These are phyloP conservation scores for Poeciliopsis turneri DNA, from an alignment of 2,797 vertebrate species.

Conservation along the genomic window DNA sequence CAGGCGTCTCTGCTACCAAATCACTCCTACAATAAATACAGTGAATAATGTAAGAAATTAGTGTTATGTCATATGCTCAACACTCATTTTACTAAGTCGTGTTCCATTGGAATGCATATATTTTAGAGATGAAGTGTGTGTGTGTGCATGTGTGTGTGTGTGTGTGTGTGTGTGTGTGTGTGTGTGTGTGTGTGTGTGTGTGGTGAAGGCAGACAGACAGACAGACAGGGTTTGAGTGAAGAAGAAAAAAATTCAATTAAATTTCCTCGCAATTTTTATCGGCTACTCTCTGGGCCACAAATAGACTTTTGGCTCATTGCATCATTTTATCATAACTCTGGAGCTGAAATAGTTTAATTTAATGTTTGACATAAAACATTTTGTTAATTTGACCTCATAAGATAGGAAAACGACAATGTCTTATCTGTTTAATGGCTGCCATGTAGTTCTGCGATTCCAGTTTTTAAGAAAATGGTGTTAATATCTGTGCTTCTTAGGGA, in stretches of 20 bases:
- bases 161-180: background rate
- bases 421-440: constrained; percentile 61
- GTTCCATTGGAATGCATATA: constrained; percentile 35
- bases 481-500: constrained; percentile 48
- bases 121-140: constrained; percentile 16
- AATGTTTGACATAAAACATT: constrained; percentile 49
- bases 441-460: constrained; percentile 53
- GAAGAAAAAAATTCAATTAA: constrained; percentile 43
- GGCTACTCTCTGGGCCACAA: constrained; percentile 38
- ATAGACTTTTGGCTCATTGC: constrained; percentile 43
- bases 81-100: constrained; percentile 43
- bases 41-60: constrained; percentile 62
- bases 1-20: constrained; percentile 40
- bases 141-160: too few species aligned
- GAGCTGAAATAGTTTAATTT: constrained; percentile 62
- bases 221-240: background rate
- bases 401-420: constrained; percentile 51
- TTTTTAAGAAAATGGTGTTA: constrained; percentile 60
- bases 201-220: background rate
- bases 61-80: constrained; percentile 46
- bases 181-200: background rate
- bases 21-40: constrained; percentile 54
- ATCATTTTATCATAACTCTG: constrained; percentile 57
- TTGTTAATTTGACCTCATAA: constrained; percentile 61
- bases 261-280: constrained; percentile 42